Conservation (phyloP, 1,140 invertebrate genomes). For the Megalopta genalis region DNA sequence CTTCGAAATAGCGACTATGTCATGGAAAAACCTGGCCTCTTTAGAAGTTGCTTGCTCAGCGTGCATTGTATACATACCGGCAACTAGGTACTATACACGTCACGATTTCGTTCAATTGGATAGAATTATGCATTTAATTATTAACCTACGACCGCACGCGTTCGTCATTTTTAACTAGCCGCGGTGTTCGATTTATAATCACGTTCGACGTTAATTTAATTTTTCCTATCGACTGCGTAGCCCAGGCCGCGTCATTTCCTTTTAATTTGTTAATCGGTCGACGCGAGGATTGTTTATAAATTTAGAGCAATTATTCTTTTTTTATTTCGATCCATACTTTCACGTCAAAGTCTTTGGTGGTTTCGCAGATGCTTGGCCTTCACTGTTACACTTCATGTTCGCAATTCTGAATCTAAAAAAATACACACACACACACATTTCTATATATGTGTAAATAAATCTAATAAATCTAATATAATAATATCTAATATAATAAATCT, state of each 20-base stretch:
- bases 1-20: too few species aligned
- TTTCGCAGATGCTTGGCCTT: too few species aligned
- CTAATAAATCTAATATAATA: too few species aligned
- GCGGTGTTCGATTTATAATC: neutral
- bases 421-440: too few species aligned
- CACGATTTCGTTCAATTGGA: neutral
- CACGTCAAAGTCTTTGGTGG: too few species aligned
- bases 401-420: too few species aligned
- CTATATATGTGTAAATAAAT: too few species aligned
- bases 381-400: too few species aligned
- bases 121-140: conserved; percentile 2
- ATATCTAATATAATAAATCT: too few species aligned
- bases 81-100: neutral
- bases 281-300: neutral
- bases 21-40: neutral
- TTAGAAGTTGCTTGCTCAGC: conserved; percentile 3
- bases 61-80: neutral
- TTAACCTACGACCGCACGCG: neutral
- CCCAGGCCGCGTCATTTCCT: neutral
- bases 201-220: neutral
- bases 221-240: neutral
- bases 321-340: too few species aligned
- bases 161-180: neutral
- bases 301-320: too few species aligned
- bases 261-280: neutral